phyloP scores from a whole-genome alignment of 2,797 vertebrate species.

The Aplochiton taeniatus region DNA sequence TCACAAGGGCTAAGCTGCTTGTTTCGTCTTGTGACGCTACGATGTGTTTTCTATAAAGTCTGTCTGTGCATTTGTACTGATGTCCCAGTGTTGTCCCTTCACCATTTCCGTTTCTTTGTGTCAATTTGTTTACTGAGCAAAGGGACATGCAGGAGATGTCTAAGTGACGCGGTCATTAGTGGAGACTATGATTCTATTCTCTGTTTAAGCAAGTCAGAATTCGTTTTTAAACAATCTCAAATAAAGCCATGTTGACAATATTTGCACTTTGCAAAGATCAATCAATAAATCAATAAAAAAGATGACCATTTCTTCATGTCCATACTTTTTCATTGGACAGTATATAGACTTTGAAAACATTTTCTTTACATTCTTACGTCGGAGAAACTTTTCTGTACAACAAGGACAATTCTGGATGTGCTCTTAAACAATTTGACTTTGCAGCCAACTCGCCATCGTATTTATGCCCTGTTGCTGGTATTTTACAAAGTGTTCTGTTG shows the following conservation, averaged over 20 bases:
- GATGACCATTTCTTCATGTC: constrained; percentile 46
- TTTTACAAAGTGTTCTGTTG: constrained; percentile 45
- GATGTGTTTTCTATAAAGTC: constrained; percentile 46
- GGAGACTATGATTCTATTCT: constrained; percentile 21
- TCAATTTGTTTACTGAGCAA: constrained; percentile 58
- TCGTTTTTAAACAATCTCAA: constrained; percentile 52
- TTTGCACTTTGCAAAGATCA: constrained; percentile 72
- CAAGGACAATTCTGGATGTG: constrained; percentile 45
- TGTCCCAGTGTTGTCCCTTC: constrained; percentile 41
- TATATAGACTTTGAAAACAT: constrained; percentile 30
- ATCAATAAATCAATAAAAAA: constrained; percentile 68
- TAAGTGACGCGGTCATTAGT: constrained; percentile 23
- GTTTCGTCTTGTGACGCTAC: constrained; percentile 60
- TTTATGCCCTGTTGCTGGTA: constrained; percentile 68
- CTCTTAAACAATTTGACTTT: constrained; percentile 52
- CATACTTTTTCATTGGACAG: constrained; percentile 32
- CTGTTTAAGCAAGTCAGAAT: constrained; percentile 32
- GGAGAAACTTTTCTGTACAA: constrained; percentile 53
- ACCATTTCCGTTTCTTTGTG: constrained; percentile 64
- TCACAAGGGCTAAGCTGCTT: constrained; percentile 76
- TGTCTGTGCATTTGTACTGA: constrained; percentile 46
- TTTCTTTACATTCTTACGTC: constrained; percentile 38
- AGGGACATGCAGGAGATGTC: constrained; percentile 39
- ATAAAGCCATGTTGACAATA: constrained; percentile 68
- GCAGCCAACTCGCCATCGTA: constrained; percentile 64